Evolutionary conservation across 2,113 vertebrate species (phyloP).

Genomic region (Scolopax mira): DNA sequence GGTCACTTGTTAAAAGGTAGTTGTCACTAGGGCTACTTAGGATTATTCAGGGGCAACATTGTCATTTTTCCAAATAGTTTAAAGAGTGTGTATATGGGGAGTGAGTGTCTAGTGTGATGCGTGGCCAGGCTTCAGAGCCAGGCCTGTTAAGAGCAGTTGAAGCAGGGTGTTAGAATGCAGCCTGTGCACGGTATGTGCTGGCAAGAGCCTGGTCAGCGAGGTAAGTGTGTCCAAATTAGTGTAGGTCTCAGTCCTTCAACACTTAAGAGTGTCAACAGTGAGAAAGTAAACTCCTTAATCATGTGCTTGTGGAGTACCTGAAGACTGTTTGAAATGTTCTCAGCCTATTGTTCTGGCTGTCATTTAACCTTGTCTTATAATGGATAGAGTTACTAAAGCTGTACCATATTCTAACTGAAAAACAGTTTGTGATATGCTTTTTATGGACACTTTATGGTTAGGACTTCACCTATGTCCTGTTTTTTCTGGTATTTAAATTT

Average conservation of each 20-base stretch:
- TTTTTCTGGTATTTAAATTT: not conserved
- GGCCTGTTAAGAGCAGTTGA: not conserved
- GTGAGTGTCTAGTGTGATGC: not conserved
- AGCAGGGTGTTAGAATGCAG: not conserved
- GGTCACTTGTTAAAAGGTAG: not conserved
- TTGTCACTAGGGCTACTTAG: not conserved
- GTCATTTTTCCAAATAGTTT: not conserved
- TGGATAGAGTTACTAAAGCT: not conserved
- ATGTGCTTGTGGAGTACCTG: not conserved
- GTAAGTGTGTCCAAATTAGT: not conserved
- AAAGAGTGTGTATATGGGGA: not conserved
- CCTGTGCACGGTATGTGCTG: not conserved
- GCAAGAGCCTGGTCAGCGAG: not conserved
- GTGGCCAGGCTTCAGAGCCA: not conserved
- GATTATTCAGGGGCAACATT: not conserved
- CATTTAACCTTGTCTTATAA: not conserved
- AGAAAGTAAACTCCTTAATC: not conserved
- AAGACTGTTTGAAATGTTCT: not conserved
- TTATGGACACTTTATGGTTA: not conserved
- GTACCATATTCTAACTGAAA: not conserved
- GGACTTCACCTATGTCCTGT: not conserved
- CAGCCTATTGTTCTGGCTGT: not conserved
- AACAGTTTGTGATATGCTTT: not conserved
- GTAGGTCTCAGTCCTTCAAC: not conserved
- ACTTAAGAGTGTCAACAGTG: not conserved